Percentiles rank a stretch among this genome's conserved stretches.
phyloP scores from a whole-genome alignment of 2,113 vertebrate genomes.

The Hymenochirus boettgeri region DNA sequence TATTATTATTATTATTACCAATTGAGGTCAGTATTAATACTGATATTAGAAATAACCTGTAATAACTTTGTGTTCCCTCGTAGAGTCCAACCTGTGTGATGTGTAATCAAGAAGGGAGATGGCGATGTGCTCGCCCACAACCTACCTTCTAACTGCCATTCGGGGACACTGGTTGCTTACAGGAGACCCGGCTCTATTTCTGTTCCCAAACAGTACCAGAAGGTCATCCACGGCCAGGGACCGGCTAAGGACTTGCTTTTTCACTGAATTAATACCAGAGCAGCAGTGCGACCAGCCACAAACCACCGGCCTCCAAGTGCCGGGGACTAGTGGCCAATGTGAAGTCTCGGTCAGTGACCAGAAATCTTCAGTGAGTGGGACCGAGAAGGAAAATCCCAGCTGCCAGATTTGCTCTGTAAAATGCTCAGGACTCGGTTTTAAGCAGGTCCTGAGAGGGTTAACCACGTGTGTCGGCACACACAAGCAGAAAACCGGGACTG shows the following conservation, averaged over 20 bases:
- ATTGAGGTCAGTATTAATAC: too few species aligned
- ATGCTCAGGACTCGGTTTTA: neutral
- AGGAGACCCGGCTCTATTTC: neutral
- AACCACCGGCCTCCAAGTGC: neutral
- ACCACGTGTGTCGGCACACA: neutral
- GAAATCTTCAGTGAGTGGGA: neutral
- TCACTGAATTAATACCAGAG: neutral
- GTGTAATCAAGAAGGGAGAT: neutral
- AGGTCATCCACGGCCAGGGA: neutral
- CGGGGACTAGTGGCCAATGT: neutral
- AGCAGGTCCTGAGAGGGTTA: neutral
- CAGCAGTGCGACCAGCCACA: neutral
- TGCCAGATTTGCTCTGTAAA: neutral
- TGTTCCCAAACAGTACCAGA: neutral
- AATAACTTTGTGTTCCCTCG: neutral
- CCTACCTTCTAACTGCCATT: constrained; percentile 14
- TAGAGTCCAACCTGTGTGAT: constrained; percentile 8
- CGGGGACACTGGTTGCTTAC: neutral
- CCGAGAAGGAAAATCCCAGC: neutral
- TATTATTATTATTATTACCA: too few species aligned
- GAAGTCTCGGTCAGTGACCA: neutral
- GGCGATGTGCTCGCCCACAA: constrained; percentile 3
- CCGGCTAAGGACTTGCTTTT: neutral
- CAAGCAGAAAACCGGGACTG: neutral
- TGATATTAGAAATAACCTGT: too few species aligned